phyloP scores from a whole-genome alignment of 2,113 vertebrate species.

The Sphaerodactylus townsendi region DNA sequence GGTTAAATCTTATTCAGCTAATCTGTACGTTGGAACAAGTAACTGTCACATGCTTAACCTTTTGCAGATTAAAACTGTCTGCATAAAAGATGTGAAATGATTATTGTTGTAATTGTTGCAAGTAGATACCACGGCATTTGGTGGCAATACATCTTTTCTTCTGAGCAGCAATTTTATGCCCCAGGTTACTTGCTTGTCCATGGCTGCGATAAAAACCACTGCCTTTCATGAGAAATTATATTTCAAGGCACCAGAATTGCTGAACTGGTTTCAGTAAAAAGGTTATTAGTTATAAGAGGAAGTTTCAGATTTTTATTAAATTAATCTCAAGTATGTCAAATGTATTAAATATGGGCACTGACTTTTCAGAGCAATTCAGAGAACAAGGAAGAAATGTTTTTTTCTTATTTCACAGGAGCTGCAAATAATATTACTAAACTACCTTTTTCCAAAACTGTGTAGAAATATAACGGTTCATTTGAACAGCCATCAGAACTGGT shows the following conservation, averaged over 20 bases:
- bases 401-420: not conserved
- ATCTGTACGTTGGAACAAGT: slow-evolving; percentile 73
- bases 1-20: slow-evolving; percentile 71
- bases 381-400: not conserved
- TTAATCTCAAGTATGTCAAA: slow-evolving; percentile 24
- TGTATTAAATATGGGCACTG: slow-evolving; percentile 24
- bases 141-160: slow-evolving; percentile 50
- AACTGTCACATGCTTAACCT: slow-evolving; percentile 77
- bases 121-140: slow-evolving; percentile 66
- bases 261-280: slow-evolving; percentile 51
- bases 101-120: slow-evolving; percentile 67
- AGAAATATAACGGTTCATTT: slow-evolving; percentile 13
- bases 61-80: slow-evolving; percentile 74
- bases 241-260: slow-evolving; percentile 45
- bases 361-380: slow-evolving; percentile 22
- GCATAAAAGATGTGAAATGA: slow-evolving; percentile 72
- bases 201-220: slow-evolving; percentile 53
- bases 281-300: slow-evolving; percentile 33
- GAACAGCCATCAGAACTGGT: not conserved
- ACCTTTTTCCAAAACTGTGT: not conserved
- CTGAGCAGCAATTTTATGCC: slow-evolving; percentile 59
- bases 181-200: slow-evolving; percentile 57
- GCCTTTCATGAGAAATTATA: slow-evolving; percentile 54
- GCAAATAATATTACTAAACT: slow-evolving; percentile 10
- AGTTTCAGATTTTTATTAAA: slow-evolving; percentile 55